Evolutionary conservation across 2,797 vertebrate species (phyloP).

Genomic region (Acanthornis magna): DNA sequence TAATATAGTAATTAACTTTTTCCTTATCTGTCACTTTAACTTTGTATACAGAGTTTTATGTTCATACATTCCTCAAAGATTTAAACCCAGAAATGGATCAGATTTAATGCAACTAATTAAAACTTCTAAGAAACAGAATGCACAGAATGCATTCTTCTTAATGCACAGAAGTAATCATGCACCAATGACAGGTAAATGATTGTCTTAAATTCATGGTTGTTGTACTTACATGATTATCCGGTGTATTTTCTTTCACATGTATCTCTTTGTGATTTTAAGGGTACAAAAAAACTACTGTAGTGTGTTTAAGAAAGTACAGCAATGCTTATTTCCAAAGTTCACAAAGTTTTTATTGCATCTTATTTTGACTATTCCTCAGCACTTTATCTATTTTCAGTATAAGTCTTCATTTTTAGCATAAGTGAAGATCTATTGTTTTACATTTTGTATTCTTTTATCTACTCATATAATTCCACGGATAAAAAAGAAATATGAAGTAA

Average conservation of each 20-base stretch:
- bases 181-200: background rate
- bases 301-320: background rate
- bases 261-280: background rate
- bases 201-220: background rate
- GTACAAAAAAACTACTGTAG: background rate
- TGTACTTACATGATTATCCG: background rate
- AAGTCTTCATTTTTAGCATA: background rate
- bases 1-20: background rate
- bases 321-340: background rate
- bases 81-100: background rate
- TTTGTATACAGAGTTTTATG: background rate
- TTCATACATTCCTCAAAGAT: background rate
- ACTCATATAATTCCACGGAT: background rate
- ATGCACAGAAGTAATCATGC: background rate
- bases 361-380: background rate
- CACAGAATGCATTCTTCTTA: background rate
- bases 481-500: background rate
- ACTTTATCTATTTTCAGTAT: background rate
- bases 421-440: background rate
- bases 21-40: background rate
- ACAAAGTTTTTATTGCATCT: background rate
- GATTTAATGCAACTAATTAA: background rate
- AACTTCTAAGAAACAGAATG: background rate
- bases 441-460: background rate
- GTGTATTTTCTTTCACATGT: background rate